These are phyloP conservation scores for Apamea epomidion DNA, from an alignment of 2,888 invertebrate genomes.

Conservation along the genomic window DNA sequence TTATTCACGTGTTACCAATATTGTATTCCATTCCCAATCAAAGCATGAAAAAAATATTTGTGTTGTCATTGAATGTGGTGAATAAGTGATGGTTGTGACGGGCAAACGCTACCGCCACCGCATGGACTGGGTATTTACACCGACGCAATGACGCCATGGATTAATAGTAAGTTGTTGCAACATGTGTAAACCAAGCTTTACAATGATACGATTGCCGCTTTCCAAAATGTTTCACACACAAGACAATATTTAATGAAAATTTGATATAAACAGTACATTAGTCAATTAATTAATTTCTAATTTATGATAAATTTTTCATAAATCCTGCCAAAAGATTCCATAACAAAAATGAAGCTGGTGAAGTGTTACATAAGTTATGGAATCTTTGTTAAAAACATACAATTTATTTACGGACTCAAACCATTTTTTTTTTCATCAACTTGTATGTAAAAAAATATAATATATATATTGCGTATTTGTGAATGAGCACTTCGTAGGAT, in stretches of 20 bases:
- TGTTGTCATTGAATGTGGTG: not conserved
- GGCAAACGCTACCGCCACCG: not conserved
- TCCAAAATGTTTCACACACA: not conserved
- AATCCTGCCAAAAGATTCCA: not conserved
- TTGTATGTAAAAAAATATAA: no score
- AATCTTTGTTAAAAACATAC: not conserved
- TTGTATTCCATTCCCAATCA: not conserved
- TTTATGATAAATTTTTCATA: not conserved
- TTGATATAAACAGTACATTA: not conserved
- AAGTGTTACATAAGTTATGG: not conserved
- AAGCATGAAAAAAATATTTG: not conserved
- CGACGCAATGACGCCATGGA: not conserved
- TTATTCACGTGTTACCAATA: slow-evolving; percentile 1
- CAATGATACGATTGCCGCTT: not conserved
- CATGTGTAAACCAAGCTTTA: not conserved
- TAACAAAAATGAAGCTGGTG: not conserved
- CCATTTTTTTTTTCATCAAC: no score
- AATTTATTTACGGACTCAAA: not conserved
- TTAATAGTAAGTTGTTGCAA: not conserved
- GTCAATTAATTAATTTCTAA: no score
- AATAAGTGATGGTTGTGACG: not conserved
- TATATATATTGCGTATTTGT: no score
- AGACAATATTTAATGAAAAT: not conserved
- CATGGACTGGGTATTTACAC: not conserved
- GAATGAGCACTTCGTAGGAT: no score